Base-by-base conservation (phyloP, 1,140 invertebrate genomes). In the Protaetia brevitarsis region DNA sequence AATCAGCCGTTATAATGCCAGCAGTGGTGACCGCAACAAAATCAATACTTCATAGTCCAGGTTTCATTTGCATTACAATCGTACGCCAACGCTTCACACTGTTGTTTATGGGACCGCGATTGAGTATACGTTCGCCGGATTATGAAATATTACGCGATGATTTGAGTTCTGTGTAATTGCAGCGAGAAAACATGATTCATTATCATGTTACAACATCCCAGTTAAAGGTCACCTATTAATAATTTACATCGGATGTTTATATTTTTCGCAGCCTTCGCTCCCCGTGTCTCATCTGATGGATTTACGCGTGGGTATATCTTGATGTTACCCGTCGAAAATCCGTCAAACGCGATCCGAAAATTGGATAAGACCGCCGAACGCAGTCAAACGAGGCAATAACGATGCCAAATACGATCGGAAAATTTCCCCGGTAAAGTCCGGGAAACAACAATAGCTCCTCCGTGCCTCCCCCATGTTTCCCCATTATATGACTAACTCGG, bases 331-430 rank as follows among this genome's bases (percentile, higher is more conserved):
- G n/a, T n/a, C n/a, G n/a, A n/a, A n/a, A n/a, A n/a, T n/a, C n/a
- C n/a, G n/a, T n/a, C n/a, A n/a, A n/a, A n/a, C n/a, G n/a, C n/a
- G n/a, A n/a, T n/a, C n/a, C n/a, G n/a, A n/a, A n/a, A 51, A 51
- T 51, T 51, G 26, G 41, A 51, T 51, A 51, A 51, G 41, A 51
- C 41, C 41, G 16, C 19, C 41, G 11, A 51, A 23, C 26, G 41
- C 41, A n/a, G n/a, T n/a, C 41, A 23, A 51, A 51, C 41, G n/a
- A 51, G 11, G 41, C 41, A 51, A 51, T 51, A 51, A 51, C 41
- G 19, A 23, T 23, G 19, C 19, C 41, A 51, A 51, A 19, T 51
- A 51, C 26, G 21, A 51, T 51, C 41, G 41, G 16, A 23, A 51
- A 51, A 51, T 51, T 51, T 51, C 26, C 41, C 26, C 21, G 19